Percentiles rank a stretch among this genome's conserved stretches.
Evolutionary conservation across 2,797 vertebrate genomes (phyloP).

Genomic region (Lindbergichthys nudifrons): DNA sequence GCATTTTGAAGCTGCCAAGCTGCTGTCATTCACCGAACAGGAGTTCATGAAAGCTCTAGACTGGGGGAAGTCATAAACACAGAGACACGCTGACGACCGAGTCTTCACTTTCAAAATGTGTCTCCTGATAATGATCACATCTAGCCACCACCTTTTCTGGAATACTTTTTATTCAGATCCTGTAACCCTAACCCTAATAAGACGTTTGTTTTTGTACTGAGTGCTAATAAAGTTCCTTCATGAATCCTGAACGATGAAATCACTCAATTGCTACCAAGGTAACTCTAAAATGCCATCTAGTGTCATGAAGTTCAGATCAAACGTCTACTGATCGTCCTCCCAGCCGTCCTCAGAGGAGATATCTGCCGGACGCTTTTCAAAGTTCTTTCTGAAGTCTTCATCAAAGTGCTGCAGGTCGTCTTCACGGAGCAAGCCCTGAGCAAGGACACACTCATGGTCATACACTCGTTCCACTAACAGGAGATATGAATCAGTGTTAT

Average conservation of each 20-base stretch:
- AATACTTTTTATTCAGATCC: constrained; percentile 7
- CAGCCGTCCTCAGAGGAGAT: constrained; percentile 74
- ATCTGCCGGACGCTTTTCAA: constrained; percentile 77
- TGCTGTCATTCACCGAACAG: constrained; percentile 97
- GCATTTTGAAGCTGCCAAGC: constrained; percentile 96
- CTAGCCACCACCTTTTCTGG: constrained; percentile 8
- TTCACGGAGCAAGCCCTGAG: constrained; percentile 91
- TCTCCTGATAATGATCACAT: constrained; percentile 4
- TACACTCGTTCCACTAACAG: not conserved
- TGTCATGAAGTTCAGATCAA: constrained; percentile 56
- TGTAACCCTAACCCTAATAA: constrained; percentile 29
- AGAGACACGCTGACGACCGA: not conserved
- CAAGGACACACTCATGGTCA: constrained; percentile 26
- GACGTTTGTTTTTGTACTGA: constrained; percentile 11
- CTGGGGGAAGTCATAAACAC: constrained; percentile 86
- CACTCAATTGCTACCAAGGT: not conserved
- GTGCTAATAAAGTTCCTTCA: not conserved
- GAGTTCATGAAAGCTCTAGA: constrained; percentile 96
- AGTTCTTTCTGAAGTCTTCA: constrained; percentile 89
- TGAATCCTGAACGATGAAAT: not conserved
- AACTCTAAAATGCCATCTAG: constrained; percentile 75
- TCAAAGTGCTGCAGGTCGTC: constrained; percentile 90
- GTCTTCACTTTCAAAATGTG: not conserved
- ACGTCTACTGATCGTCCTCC: constrained; percentile 50
- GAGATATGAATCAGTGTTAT: not conserved